Conservation (phyloP, 2,888 invertebrate genomes). For the Leucoptera coffeella region DNA sequence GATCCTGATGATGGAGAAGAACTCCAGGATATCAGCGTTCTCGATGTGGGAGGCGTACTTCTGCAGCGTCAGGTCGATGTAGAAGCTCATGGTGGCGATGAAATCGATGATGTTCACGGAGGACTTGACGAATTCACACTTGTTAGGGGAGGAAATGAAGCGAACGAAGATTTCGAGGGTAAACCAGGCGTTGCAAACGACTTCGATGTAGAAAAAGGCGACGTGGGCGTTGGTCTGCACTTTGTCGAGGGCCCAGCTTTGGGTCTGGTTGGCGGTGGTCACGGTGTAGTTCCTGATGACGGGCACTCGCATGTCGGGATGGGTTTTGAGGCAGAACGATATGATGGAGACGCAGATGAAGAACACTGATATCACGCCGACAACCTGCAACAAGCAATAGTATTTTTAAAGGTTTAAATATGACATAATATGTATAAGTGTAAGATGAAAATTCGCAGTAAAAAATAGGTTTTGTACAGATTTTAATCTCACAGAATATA, state of each 20-base stretch:
- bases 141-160: conserved; percentile 90
- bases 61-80: conserved; percentile 87
- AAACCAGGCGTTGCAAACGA: conserved; percentile 99
- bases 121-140: conserved; percentile 89
- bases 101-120: conserved; percentile 99
- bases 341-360: conserved; percentile 99
- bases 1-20: conserved; percentile 95
- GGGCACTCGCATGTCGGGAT: conserved; percentile 95
- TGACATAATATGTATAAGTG: neutral
- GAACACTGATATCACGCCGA: conserved; percentile 97
- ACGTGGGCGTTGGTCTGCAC: conserved; percentile 92
- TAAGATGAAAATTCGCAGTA: neutral
- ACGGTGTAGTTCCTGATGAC: conserved; percentile 77
- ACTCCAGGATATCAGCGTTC: conserved; percentile 94
- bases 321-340: conserved; percentile 99
- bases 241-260: conserved; percentile 83
- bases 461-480: too few species aligned
- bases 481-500: too few species aligned
- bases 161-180: conserved; percentile 92
- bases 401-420: neutral
- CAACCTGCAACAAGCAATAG: conserved; percentile 65
- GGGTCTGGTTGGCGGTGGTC: conserved; percentile 65
- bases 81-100: conserved; percentile 97
- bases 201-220: conserved; percentile 97
- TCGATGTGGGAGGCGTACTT: conserved; percentile 86